Evolutionary conservation across 2,888 invertebrate species (phyloP).

Genomic region (Tillus elongatus): DNA sequence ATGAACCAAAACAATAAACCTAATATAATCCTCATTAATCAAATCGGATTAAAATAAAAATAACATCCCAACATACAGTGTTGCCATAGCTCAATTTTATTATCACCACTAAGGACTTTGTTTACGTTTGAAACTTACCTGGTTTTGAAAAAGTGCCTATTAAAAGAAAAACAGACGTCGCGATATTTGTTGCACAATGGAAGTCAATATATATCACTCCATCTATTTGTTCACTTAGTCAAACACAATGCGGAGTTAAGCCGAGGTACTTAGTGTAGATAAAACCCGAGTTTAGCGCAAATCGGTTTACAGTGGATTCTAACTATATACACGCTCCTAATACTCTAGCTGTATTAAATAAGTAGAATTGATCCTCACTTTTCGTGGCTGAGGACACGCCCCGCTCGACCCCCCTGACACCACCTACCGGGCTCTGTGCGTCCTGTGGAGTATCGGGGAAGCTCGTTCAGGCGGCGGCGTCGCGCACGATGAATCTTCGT

Average conservation of each 20-base stretch:
- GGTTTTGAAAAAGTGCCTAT: too few relatives aligned
- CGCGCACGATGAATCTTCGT: constrained; percentile 25
- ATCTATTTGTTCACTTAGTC: constrained; percentile 45
- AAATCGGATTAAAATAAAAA: constrained; percentile 26
- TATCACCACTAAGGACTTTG: too few relatives aligned
- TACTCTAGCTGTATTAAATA: constrained; percentile 46
- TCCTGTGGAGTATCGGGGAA: constrained; percentile 25
- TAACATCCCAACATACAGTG: constrained; percentile 6
- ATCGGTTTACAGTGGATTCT: constrained; percentile 46
- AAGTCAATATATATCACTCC: constrained; percentile 44
- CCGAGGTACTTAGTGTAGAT: constrained; percentile 44
- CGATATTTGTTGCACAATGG: too few relatives aligned
- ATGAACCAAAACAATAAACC: too few relatives aligned
- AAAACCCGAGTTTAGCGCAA: constrained; percentile 45
- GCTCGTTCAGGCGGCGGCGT: constrained; percentile 24
- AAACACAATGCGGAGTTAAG: constrained; percentile 45
- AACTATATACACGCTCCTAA: constrained; percentile 46
- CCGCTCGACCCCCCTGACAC: constrained; percentile 26
- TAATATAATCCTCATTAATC: constrained; percentile 28
- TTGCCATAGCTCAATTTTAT: too few relatives aligned
- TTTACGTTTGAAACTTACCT: too few relatives aligned
- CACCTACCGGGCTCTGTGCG: constrained; percentile 26
- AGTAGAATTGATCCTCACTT: constrained; percentile 46
- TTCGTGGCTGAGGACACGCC: constrained; percentile 42
- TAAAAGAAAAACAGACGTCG: too few relatives aligned